Base-by-base conservation (phyloP, 2,888 invertebrate genomes). In the Megaustenia siamemsis region DNA sequence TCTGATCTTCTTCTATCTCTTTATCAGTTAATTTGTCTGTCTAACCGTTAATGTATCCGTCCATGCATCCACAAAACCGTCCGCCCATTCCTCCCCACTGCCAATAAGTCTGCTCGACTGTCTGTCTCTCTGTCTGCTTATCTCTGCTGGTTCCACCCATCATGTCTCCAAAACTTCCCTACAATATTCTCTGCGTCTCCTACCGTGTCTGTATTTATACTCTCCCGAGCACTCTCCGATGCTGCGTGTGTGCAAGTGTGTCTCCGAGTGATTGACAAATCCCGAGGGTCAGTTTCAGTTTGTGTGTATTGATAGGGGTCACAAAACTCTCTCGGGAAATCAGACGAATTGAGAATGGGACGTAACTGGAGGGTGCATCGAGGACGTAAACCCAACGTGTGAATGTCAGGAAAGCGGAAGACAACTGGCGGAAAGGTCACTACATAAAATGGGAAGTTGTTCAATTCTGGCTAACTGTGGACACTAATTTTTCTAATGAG, bases 251-350 rank as follows among this genome's bases (percentile, higher is more conserved):
- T 60, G 38, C 77, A 12, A 10, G 38, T 40, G 77, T 56, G 60
- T 60, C 10, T 40, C 38, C 12, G 38, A 21, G 24, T 40, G 77
- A 77, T 77, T 77, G 77, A 28, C 60, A 38, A 77, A 56, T 77
- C 66, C 53, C 80, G 6, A 49, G 82, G 60, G 82, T 66, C 43
- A 45, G 85, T 82, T 82, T 76, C 56, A 82, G 75, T 75, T 95
- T 43, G 82, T 35, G 71, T 43, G 82, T 82, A 82, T 82, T 82
- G 82, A 82, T 75, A 82, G 75, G 63, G 66, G 75, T 43, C 77
- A 63, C n/a, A 35, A 10, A 32, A 75, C 49, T 49, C 76, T 66
- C 82, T 0, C 12, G 76, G 82, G 82, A 82, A 82, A 82, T 82
- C 71, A 82, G 12, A 0, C 75, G 18, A 82, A 76, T 82, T 75